These are phyloP conservation scores for Tachina fera DNA, from an alignment of 2,888 invertebrate species.

Conservation along the genomic window DNA sequence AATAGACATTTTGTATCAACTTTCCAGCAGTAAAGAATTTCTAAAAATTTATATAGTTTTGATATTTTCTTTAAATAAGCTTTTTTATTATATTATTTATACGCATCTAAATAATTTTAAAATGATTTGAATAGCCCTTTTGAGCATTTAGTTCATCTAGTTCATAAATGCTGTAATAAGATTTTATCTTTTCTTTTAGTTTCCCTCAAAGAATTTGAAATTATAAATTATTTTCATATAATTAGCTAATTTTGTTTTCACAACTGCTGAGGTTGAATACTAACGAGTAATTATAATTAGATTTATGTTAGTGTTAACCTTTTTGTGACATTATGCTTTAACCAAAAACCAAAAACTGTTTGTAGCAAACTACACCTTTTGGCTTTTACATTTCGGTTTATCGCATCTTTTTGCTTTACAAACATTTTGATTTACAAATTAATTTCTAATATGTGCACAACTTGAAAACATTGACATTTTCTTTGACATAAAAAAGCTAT, in stretches of 20 bases:
- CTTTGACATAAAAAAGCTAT: slow-evolving; percentile 10
- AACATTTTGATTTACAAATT: neutral
- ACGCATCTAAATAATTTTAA: too few species aligned
- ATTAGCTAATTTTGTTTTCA: neutral
- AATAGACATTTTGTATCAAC: too few species aligned
- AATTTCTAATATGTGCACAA: slow-evolving; percentile 1
- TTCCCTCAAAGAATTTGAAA: too few species aligned
- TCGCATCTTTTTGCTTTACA: neutral
- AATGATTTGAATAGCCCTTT: too few species aligned
- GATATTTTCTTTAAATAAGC: too few species aligned
- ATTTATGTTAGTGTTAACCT: neutral
- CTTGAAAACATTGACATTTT: neutral
- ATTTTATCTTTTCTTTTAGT: too few species aligned
- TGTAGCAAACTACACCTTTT: neutral
- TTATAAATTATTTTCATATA: neutral
- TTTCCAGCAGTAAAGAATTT: too few species aligned
- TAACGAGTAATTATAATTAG: neutral
- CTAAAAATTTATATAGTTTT: too few species aligned
- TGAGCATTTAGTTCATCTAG: too few species aligned
- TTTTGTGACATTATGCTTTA: neutral
- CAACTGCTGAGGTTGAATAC: neutral
- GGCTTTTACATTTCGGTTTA: neutral
- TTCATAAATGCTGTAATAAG: too few species aligned
- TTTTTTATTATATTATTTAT: too few species aligned
- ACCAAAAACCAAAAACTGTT: neutral